These are phyloP conservation scores for Drosophila prolongata DNA, from an alignment of 2,888 invertebrate genomes.

Conservation along the genomic window DNA sequence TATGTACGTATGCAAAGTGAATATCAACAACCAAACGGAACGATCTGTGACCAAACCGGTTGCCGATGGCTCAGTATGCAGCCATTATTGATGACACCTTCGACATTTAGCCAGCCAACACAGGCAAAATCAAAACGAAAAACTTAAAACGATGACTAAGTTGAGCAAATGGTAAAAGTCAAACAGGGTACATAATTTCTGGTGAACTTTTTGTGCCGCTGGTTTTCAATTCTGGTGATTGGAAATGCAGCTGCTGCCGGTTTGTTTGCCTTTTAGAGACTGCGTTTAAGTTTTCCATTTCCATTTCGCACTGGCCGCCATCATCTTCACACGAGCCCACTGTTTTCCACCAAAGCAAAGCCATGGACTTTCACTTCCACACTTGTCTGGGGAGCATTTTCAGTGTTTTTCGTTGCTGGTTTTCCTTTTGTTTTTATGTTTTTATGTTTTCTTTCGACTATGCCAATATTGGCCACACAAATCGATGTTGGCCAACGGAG, in stretches of 20 bases:
- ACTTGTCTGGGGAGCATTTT: slow-evolving; percentile 59
- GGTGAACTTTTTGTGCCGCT: slow-evolving; percentile 48
- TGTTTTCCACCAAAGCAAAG: slow-evolving; percentile 40
- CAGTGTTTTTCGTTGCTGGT: slow-evolving; percentile 22
- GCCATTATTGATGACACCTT: slow-evolving; percentile 77
- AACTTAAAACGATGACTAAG: slow-evolving; percentile 51
- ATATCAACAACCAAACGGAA: slow-evolving; percentile 47
- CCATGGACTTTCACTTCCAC: slow-evolving; percentile 72
- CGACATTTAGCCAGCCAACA: slow-evolving; percentile 68
- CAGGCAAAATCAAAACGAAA: slow-evolving; percentile 65
- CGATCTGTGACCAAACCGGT: slow-evolving; percentile 54
- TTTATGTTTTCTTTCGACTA: slow-evolving; percentile 4
- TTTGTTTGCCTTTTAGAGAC: slow-evolving; percentile 69
- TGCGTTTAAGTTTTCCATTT: slow-evolving; percentile 73
- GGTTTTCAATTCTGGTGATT: slow-evolving; percentile 33
- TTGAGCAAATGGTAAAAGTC: slow-evolving; percentile 74
- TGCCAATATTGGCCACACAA: slow-evolving; percentile 53
- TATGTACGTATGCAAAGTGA: slow-evolving; percentile 53
- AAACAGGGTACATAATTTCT: slow-evolving; percentile 61
- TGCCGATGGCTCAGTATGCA: slow-evolving; percentile 14
- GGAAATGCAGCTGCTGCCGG: slow-evolving; percentile 51
- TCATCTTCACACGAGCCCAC: slow-evolving; percentile 51
- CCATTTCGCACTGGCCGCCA: slow-evolving; percentile 62
- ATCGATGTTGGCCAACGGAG: slow-evolving; percentile 23
- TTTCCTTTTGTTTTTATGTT: slow-evolving; percentile 31